Conservation (phyloP, 2,797 vertebrate species). For the Parambassis ranga region DNA sequence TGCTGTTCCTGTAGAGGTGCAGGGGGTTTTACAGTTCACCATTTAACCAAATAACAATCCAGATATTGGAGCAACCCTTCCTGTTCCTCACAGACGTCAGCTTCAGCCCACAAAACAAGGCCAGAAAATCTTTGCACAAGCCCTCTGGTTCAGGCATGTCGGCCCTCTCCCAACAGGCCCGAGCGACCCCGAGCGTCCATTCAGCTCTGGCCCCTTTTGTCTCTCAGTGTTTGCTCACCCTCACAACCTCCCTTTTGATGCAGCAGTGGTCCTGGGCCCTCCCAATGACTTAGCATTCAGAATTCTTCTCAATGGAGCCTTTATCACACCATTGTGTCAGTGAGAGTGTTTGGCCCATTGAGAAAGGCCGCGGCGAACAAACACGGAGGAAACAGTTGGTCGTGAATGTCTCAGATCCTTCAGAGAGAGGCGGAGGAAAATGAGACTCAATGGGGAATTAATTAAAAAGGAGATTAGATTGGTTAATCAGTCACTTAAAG, state of each 20-base stretch:
- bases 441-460: conserved; percentile 10
- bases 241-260: conserved; percentile 46
- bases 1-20: too few species aligned
- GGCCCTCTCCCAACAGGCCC: background rate
- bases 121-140: background rate
- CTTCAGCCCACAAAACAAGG: background rate
- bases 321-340: conserved; percentile 51
- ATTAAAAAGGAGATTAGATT: conserved; percentile 23
- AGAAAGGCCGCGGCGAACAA: conserved; percentile 27
- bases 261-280: conserved; percentile 15
- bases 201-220: conserved; percentile 26
- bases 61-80: too few species aligned
- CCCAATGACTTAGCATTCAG: conserved; percentile 35
- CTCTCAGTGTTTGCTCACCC: conserved; percentile 41
- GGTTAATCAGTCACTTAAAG: background rate
- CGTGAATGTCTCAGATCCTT: conserved; percentile 26
- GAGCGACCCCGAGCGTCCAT: background rate
- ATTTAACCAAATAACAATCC: too few species aligned
- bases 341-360: conserved; percentile 42
- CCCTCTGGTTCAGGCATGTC: conserved; percentile 1
- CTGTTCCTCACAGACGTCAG: background rate
- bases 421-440: background rate
- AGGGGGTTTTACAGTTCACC: too few species aligned
- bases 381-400: conserved; percentile 33
- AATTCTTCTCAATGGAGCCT: conserved; percentile 36